Evolutionary conservation across 2,113 vertebrate species (phyloP).

Genomic region (Nannobrachium achirus): DNA sequence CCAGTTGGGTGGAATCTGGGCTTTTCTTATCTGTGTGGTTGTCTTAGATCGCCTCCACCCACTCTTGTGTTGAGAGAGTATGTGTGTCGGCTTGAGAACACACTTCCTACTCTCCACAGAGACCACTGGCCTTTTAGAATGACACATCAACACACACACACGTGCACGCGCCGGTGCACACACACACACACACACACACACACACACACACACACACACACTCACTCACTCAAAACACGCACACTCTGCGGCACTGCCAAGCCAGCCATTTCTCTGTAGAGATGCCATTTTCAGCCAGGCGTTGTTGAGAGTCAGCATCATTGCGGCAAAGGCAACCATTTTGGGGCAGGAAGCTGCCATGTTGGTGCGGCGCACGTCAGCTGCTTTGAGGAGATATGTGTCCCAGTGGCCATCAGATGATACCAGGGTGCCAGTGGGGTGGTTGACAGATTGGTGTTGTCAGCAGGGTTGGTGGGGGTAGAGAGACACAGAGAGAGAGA

Average conservation of each 20-base stretch:
- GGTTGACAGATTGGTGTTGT: constrained; percentile 69
- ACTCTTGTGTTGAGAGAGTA: constrained; percentile 12
- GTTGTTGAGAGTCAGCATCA: constrained; percentile 48
- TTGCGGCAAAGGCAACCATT: constrained; percentile 62
- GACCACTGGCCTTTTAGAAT: constrained; percentile 54
- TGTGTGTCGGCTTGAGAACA: constrained; percentile 26
- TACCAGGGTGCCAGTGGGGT: constrained; percentile 62
- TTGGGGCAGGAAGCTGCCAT: constrained; percentile 69
- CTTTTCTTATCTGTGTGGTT: constrained; percentile 62
- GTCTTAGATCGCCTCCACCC: constrained; percentile 58
- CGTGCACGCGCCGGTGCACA: neutral
- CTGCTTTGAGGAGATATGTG: constrained; percentile 55
- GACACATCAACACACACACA: neutral
- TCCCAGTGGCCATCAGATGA: constrained; percentile 67
- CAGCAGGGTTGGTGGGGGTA: constrained; percentile 58
- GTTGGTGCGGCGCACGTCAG: constrained; percentile 69
- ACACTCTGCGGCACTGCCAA: neutral
- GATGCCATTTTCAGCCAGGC: constrained; percentile 50
- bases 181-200: neutral
- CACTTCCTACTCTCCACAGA: constrained; percentile 31
- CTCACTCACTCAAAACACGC: neutral
- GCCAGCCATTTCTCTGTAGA: constrained; percentile 32
- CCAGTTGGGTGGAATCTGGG: constrained; percentile 59
- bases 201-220: neutral
- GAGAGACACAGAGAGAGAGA: constrained; percentile 8